Base-by-base conservation (phyloP, 2,113 vertebrate genomes). In the Toxotes chatareus region DNA sequence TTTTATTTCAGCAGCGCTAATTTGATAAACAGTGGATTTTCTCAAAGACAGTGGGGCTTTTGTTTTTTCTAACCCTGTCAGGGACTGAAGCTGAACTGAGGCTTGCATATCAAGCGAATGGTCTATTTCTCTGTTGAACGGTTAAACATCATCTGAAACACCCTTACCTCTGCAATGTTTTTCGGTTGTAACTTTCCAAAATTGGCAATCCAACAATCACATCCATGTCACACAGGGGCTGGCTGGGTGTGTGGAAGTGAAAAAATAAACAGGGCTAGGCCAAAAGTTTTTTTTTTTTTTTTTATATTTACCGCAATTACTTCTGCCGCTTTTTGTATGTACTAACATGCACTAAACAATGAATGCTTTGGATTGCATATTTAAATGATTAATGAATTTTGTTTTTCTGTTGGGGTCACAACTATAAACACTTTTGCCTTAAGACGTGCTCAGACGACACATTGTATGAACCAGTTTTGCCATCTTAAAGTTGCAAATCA, bases 1-100 rank as follows among this genome's bases (percentile, higher is more conserved):
- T 80, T 79, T 73, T 67, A 47, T 66, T 57, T 60, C 59, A 63
- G 27, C 17, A 49, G 21, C 47, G 36, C 42, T 46, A 44, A 32
- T 10, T 0, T 31, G 6, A 72, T 49, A 34, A 72, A 76, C 9
- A 40, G 44, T 6, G 5, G 44, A 34, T 14, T 51, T 63, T 47
- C 19, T 21, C 12, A 64, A 31, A 73, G 63, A 34, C 46, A 21
- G 51, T 12, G 4, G 23, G 23, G 27, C 27, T 27, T 16, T 71
- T 21, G 27, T 14, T 55, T 66, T n/a, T 55, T 49, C 4, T 13
- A 34, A 51, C 32, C 17, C 51, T 4, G 11, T 73, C 63, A 40
- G 32, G 32, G 12, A n/a, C 60, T 21, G 17, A 51, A 7, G 46
- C 4, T 59, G 4, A 27, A 53, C 14, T 34, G 17, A 32, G 4